These are phyloP conservation scores for Mus pahari DNA, from an alignment of 2,113 vertebrate genomes.

Conservation along the genomic window DNA sequence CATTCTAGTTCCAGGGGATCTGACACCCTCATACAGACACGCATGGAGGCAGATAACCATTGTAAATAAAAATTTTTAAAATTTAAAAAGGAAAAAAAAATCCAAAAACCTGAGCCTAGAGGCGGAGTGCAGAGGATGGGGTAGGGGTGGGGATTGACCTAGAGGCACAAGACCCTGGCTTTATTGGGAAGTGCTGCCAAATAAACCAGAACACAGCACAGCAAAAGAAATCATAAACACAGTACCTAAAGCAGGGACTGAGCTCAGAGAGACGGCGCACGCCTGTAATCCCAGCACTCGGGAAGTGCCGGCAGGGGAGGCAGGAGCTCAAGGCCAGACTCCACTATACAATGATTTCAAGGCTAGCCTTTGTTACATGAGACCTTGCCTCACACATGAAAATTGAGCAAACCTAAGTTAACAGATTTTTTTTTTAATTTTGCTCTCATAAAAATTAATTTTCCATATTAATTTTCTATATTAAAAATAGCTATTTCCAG, in stretches of 20 bases:
- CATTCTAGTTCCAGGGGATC: too few relatives aligned
- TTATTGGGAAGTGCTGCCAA: neutral
- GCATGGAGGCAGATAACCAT: too few relatives aligned
- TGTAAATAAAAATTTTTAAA: too few relatives aligned
- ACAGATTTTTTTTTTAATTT: slow-evolving; percentile 3
- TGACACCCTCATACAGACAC: too few relatives aligned
- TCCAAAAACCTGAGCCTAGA: neutral
- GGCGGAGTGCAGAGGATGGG: neutral
- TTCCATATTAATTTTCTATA: neutral
- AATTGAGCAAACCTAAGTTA: neutral
- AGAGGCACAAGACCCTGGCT: neutral
- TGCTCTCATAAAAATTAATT: slow-evolving; percentile 22
- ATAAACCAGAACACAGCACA: neutral
- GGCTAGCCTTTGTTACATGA: neutral
- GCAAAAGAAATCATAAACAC: neutral
- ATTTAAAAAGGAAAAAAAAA: too few relatives aligned
- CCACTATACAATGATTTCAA: neutral
- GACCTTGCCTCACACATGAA: neutral
- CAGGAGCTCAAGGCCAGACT: neutral
- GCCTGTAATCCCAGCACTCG: too few relatives aligned
- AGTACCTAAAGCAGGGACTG: neutral
- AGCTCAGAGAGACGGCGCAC: neutral
- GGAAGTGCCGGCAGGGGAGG: neutral
- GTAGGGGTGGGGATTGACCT: neutral
- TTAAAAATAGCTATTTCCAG: slow-evolving; percentile 61